Evolutionary conservation across 1,140 invertebrate genomes (phyloP).

Genomic region (Atopsyche davidsoni): DNA sequence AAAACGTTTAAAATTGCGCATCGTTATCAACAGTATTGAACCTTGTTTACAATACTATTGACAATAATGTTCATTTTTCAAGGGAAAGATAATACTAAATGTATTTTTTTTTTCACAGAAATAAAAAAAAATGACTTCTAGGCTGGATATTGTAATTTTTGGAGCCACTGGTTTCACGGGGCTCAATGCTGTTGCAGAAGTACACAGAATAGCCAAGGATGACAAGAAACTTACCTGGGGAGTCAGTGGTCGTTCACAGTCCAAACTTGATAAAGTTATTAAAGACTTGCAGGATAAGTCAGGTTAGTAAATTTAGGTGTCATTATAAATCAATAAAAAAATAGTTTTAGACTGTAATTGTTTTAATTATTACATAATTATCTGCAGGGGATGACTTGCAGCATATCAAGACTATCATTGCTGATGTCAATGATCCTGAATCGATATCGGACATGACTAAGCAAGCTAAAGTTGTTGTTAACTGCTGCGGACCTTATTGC

Average conservation of each 20-base stretch:
- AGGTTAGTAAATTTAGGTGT: slow-evolving; percentile 33
- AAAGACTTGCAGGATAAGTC: slow-evolving; percentile 53
- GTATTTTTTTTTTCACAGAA: too few species aligned
- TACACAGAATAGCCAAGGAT: slow-evolving; percentile 33
- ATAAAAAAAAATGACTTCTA: slow-evolving; percentile 28
- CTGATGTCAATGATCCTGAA: slow-evolving; percentile 67
- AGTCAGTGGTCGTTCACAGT: slow-evolving; percentile 43
- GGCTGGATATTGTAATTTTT: slow-evolving; percentile 41
- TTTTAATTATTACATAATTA: slow-evolving; percentile 8
- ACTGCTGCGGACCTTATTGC: slow-evolving; percentile 85
- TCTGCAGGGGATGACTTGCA: slow-evolving; percentile 53
- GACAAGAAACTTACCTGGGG: slow-evolving; percentile 38
- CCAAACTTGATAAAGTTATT: slow-evolving; percentile 66
- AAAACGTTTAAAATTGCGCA: too few species aligned
- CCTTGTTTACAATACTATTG: too few species aligned
- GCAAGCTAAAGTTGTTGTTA: slow-evolving; percentile 68
- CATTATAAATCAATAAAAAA: neutral
- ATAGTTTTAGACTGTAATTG: neutral
- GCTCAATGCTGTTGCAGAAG: slow-evolving; percentile 35
- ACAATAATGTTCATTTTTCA: too few species aligned
- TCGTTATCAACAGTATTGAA: too few species aligned
- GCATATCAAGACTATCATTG: slow-evolving; percentile 63
- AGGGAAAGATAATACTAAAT: too few species aligned
- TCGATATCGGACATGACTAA: slow-evolving; percentile 71
- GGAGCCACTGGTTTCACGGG: slow-evolving; percentile 45